Evolutionary conservation across 2,888 invertebrate species (phyloP).

Genomic region (Diarsia rubi): DNA sequence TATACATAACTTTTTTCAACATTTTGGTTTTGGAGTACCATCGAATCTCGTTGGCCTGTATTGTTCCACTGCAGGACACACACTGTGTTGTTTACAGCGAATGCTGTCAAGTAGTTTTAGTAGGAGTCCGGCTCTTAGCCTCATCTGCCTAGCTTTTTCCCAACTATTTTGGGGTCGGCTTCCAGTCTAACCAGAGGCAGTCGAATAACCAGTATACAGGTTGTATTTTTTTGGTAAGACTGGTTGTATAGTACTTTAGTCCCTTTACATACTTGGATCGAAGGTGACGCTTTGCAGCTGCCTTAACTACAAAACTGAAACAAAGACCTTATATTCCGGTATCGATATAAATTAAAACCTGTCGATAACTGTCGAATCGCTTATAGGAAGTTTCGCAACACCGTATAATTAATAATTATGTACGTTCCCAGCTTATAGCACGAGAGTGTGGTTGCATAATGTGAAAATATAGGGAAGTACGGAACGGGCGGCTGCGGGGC

Average conservation of each 20-base stretch:
- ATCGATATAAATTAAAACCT: constrained; percentile 22
- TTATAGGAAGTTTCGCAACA: constrained; percentile 54
- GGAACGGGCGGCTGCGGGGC: background rate
- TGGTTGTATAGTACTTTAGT: background rate
- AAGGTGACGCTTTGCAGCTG: background rate
- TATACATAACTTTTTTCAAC: background rate
- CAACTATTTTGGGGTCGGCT: no score
- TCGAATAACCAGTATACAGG: no score
- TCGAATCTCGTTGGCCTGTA: background rate
- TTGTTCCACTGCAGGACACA: background rate
- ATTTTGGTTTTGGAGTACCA: background rate
- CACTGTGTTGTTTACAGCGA: background rate
- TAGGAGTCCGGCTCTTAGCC: background rate
- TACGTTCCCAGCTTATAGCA: constrained; percentile 44
- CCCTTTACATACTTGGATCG: background rate
- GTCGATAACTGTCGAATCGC: constrained; percentile 34
- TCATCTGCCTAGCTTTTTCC: no score
- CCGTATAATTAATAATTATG: constrained; percentile 47
- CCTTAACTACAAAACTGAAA: constrained; percentile 6
- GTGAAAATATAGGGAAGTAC: constrained; percentile 41
- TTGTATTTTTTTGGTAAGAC: no score
- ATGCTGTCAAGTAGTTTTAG: background rate
- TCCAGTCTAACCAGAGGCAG: no score
- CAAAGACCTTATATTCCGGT: constrained; percentile 31
- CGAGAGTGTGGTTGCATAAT: constrained; percentile 46